These are phyloP conservation scores for Glandiceps talaboti DNA, from an alignment of 53 echinoderm and acorn worm genomes.

Conservation along the genomic window DNA sequence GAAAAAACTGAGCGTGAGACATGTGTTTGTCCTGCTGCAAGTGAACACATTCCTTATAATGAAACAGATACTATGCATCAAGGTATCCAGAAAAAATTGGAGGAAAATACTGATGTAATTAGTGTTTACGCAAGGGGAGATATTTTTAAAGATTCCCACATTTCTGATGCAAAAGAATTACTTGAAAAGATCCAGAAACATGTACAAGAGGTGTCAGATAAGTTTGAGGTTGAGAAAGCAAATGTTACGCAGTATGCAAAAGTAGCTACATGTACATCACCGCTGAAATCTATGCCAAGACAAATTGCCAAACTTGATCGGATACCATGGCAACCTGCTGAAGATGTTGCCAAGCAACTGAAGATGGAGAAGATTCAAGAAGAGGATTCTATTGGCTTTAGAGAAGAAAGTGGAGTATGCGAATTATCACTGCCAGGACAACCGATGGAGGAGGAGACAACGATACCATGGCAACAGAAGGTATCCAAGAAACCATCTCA, in stretches of 20 bases:
- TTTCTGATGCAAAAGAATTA: not conserved
- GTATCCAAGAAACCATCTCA: not conserved
- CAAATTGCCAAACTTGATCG: not conserved
- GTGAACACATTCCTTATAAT: too few relatives aligned
- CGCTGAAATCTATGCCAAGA: not conserved
- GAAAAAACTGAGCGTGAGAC: too few relatives aligned
- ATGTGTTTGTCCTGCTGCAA: too few relatives aligned
- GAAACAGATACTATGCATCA: too few relatives aligned
- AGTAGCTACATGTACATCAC: not conserved
- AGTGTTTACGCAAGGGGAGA: too few relatives aligned
- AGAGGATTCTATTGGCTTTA: not conserved
- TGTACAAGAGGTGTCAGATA: not conserved
- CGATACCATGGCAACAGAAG: not conserved
- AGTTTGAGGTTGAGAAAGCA: not conserved
- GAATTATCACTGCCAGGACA: not conserved
- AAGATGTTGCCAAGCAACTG: slow-evolving; percentile 1
- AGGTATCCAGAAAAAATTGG: too few relatives aligned
- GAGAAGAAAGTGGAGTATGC: not conserved
- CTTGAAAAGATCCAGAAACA: not conserved
- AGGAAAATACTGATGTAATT: too few relatives aligned
- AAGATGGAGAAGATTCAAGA: not conserved
- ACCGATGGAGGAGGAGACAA: not conserved
- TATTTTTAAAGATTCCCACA: not conserved
- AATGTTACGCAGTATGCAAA: not conserved
- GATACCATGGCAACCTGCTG: not conserved